Conservation (phyloP, 2,888 invertebrate species). For the Ectemnius continuus region DNA sequence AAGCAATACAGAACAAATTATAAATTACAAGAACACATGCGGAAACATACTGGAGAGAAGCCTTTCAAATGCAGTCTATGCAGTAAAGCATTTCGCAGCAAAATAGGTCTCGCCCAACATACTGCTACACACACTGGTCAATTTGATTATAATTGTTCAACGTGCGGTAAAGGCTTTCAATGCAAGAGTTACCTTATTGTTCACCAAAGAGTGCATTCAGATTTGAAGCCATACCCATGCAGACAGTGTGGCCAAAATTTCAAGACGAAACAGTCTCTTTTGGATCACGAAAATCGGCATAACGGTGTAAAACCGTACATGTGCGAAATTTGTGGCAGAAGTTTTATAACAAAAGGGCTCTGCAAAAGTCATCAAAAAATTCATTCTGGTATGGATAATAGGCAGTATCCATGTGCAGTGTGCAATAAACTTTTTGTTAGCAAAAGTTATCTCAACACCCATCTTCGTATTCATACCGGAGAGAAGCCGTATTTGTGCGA, state of each 20-base stretch:
- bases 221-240: slow-evolving; percentile 81
- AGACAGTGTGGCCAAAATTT: slow-evolving; percentile 81
- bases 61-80: slow-evolving; percentile 81
- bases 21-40: slow-evolving; percentile 81
- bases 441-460: slow-evolving; percentile 82
- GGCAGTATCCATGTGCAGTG: slow-evolving; percentile 81
- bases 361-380: slow-evolving; percentile 82
- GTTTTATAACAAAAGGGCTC: slow-evolving; percentile 82
- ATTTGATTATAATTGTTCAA: slow-evolving; percentile 81
- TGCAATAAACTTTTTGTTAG: slow-evolving; percentile 83
- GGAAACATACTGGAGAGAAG: slow-evolving; percentile 82
- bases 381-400: slow-evolving; percentile 81
- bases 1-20: slow-evolving; percentile 82
- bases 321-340: slow-evolving; percentile 81
- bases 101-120: slow-evolving; percentile 81
- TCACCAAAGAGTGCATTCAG: slow-evolving; percentile 82
- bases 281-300: slow-evolving; percentile 82
- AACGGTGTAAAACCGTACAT: slow-evolving; percentile 81
- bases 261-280: slow-evolving; percentile 81
- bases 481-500: slow-evolving; percentile 82
- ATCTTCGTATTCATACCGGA: slow-evolving; percentile 81
- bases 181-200: slow-evolving; percentile 82
- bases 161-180: slow-evolving; percentile 82
- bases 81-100: slow-evolving; percentile 82
- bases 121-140: slow-evolving; percentile 82